Conservation (phyloP, 2,113 vertebrate genomes). For the Saguinus imperator region DNA sequence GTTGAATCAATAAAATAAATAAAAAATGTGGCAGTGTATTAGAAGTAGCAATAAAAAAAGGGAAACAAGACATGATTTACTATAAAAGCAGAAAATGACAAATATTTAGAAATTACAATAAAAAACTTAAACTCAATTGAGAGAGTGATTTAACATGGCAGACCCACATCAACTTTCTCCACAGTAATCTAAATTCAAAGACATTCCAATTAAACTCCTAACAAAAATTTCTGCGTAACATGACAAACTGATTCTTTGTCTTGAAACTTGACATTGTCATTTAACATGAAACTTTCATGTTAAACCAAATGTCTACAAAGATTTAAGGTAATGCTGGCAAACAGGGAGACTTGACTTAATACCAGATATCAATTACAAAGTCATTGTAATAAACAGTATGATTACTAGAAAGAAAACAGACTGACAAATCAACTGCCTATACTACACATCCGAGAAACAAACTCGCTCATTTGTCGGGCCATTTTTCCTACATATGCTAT, state of each 20-base stretch:
- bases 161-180: not conserved
- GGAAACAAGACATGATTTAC: not conserved
- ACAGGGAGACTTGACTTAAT: not conserved
- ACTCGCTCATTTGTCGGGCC: not conserved
- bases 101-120: constrained; percentile 3
- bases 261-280: too few relatives aligned
- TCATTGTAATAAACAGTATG: not conserved
- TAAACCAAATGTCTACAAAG: constrained; percentile 31
- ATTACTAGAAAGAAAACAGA: not conserved
- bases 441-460: not conserved
- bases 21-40: not conserved
- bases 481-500: not conserved
- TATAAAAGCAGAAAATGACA: constrained; percentile 10
- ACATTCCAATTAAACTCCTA: not conserved
- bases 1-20: not conserved
- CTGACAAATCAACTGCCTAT: not conserved
- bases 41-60: not conserved
- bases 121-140: not conserved
- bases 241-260: not conserved
- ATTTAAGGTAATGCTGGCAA: constrained; percentile 30
- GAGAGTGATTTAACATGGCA: not conserved
- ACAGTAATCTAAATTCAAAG: constrained; percentile 38
- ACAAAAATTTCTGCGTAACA: not conserved
- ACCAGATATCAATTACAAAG: not conserved
- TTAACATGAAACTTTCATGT: not conserved